These are phyloP conservation scores for Paragorgia papillata DNA, from an alignment of 92 coral and sea anemone species.

Conservation along the genomic window DNA sequence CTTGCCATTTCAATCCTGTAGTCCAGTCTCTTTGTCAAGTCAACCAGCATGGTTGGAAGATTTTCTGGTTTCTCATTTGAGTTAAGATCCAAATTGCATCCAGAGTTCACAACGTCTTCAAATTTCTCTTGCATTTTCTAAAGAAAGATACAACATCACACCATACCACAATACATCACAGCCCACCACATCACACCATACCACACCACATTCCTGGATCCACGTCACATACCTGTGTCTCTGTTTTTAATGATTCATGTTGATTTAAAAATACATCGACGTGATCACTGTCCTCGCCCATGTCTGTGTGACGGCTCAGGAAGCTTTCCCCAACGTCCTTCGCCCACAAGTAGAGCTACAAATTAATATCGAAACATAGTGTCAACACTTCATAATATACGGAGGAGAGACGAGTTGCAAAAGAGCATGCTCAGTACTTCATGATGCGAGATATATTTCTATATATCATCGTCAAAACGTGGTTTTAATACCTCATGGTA, in stretches of 20 bases:
- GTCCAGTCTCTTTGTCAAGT: conserved; percentile 68
- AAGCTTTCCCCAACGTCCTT: conserved; percentile 87
- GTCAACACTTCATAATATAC: not conserved
- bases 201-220: not conserved
- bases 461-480: too few species aligned
- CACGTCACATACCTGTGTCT: conserved; percentile 62
- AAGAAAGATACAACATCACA: not conserved
- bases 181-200: not conserved
- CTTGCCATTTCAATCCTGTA: conserved; percentile 82
- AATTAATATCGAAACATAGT: not conserved
- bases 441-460: too few species aligned
- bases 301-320: conserved; percentile 66
- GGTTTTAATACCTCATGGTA: conserved; percentile 94
- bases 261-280: conserved; percentile 80
- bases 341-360: conserved; percentile 80
- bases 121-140: conserved; percentile 53
- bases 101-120: conserved; percentile 27
- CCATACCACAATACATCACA: not conserved
- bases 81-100: conserved; percentile 35
- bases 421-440: too few species aligned
- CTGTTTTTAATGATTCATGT: conserved; percentile 80
- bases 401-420: too few species aligned
- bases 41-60: conserved; percentile 70
- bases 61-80: conserved; percentile 51
- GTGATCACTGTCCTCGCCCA: conserved; percentile 79